phyloP scores from a whole-genome alignment of 2,888 invertebrate species.

The Polydesmus complanatus region DNA sequence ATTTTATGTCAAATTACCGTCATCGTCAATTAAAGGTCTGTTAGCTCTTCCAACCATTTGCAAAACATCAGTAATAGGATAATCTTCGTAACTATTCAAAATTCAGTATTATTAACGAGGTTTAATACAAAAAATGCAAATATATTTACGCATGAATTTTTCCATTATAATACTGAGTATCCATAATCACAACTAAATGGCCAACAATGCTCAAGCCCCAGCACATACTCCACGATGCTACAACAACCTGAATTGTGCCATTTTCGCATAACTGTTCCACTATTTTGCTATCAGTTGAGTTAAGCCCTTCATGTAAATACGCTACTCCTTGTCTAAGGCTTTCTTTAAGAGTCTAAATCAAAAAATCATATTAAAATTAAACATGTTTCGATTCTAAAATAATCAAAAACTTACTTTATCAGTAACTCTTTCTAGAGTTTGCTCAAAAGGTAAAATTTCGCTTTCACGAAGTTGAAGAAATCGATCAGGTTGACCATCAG shows the following conservation, averaged over 20 bases:
- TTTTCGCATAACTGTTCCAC: slow-evolving; percentile 88
- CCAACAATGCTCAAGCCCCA: slow-evolving; percentile 83
- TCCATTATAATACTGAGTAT: slow-evolving; percentile 83
- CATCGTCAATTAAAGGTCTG: slow-evolving; percentile 77
- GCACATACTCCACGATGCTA: slow-evolving; percentile 79
- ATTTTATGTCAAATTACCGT: slow-evolving; percentile 46
- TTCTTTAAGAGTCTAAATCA: slow-evolving; percentile 64
- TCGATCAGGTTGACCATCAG: slow-evolving; percentile 67
- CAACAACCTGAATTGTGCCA: slow-evolving; percentile 83
- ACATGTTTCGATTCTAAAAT: no score
- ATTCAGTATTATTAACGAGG: not conserved
- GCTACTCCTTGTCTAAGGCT: slow-evolving; percentile 90
- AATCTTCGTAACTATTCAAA: slow-evolving; percentile 76
- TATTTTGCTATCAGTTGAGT: slow-evolving; percentile 64
- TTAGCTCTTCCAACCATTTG: slow-evolving; percentile 98
- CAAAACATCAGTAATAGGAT: slow-evolving; percentile 88
- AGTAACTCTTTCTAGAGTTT: slow-evolving; percentile 54
- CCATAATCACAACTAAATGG: slow-evolving; percentile 92
- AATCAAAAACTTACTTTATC: slow-evolving; percentile 52
- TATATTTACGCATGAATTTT: slow-evolving; percentile 39
- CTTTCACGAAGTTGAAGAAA: slow-evolving; percentile 81
- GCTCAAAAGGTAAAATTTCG: slow-evolving; percentile 64
- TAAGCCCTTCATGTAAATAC: slow-evolving; percentile 90
- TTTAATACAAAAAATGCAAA: slow-evolving; percentile 16
- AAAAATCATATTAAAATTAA: slow-evolving; percentile 11